A percentile compares a stretch with the other conserved stretches of the same genome.
Conservation (phyloP, 2,888 invertebrate genomes). For the Sinohyriopsis cumingii region DNA sequence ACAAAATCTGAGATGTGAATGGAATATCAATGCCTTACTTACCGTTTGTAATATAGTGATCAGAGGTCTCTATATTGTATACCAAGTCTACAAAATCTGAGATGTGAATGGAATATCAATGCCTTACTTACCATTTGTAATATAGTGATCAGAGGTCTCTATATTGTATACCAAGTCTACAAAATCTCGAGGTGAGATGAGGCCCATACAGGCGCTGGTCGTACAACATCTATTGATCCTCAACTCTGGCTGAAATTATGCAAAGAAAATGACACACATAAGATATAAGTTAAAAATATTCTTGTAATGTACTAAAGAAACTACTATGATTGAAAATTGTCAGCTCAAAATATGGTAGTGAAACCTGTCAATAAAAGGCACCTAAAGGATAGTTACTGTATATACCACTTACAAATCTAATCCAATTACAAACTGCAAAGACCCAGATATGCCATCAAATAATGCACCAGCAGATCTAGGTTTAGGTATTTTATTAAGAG, state of each 20-base stretch:
- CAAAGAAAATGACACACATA: too few species aligned
- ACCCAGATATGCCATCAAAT: too few species aligned
- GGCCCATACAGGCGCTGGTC: conserved; percentile 59
- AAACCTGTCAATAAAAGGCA: too few species aligned
- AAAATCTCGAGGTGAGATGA: conserved; percentile 65
- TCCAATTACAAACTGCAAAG: too few species aligned
- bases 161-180: conserved; percentile 56
- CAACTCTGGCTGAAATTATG: conserved; percentile 39
- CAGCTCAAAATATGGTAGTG: too few species aligned
- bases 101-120: neutral
- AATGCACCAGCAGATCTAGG: too few species aligned
- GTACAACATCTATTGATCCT: conserved; percentile 56
- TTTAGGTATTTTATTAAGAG: too few species aligned
- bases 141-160: conserved; percentile 50
- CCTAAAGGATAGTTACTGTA: too few species aligned
- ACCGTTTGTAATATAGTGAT: conserved; percentile 58
- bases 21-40: conserved; percentile 12
- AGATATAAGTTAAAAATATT: too few species aligned
- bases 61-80: conserved; percentile 46
- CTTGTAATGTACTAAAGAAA: too few species aligned
- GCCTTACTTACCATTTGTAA: conserved; percentile 53
- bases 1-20: neutral
- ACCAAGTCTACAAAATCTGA: conserved; percentile 51
- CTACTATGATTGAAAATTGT: too few species aligned
- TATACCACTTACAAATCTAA: too few species aligned